A percentile compares a stretch with the other conserved stretches of the same genome.
Conservation (phyloP, 1,140 invertebrate genomes). For the Ptiloglossa arizonensis region DNA sequence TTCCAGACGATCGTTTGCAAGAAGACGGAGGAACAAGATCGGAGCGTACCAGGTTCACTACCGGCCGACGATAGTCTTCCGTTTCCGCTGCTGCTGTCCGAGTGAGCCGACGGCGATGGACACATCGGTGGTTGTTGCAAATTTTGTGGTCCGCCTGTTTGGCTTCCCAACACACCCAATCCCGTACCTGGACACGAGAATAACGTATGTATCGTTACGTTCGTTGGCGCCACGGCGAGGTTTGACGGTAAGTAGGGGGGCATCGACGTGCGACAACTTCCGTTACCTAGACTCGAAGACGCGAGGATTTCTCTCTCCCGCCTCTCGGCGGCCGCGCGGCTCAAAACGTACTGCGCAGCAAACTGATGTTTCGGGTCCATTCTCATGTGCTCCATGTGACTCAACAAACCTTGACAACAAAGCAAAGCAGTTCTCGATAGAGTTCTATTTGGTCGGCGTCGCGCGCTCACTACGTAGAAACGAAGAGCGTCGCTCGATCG, state of each 20-base stretch:
- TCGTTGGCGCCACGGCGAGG: too few species aligned
- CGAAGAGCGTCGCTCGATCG: too few species aligned
- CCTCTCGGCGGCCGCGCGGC: conserved; percentile 93
- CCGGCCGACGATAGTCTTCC: conserved; percentile 89
- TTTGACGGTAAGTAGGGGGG: too few species aligned
- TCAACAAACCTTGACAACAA: conserved; percentile 88
- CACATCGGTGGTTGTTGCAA: conserved; percentile 85
- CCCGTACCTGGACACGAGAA: conserved; percentile 80
- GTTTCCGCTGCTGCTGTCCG: conserved; percentile 90
- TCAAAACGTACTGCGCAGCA: conserved; percentile 95
- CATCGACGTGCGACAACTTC: conserved; percentile 1
- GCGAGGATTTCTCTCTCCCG: conserved; percentile 91
- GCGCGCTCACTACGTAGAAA: neutral
- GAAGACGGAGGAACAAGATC: conserved; percentile 69
- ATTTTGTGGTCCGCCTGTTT: conserved; percentile 82
- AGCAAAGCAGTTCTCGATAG: conserved; percentile 43
- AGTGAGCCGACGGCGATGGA: conserved; percentile 90
- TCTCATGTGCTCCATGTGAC: conserved; percentile 97
- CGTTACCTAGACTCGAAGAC: conserved; percentile 82
- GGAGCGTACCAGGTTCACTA: conserved; percentile 85
- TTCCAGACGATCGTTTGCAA: conserved; percentile 61
- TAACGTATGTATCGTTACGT: conserved; percentile 31
- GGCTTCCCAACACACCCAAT: conserved; percentile 83
- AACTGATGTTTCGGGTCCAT: conserved; percentile 98
- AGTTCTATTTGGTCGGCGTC: conserved; percentile 19